Evolutionary conservation across 2,888 invertebrate genomes (phyloP), one percentile per base, ranked within the genome.

Genomic region (Eupithecia subumbrata): DNA sequence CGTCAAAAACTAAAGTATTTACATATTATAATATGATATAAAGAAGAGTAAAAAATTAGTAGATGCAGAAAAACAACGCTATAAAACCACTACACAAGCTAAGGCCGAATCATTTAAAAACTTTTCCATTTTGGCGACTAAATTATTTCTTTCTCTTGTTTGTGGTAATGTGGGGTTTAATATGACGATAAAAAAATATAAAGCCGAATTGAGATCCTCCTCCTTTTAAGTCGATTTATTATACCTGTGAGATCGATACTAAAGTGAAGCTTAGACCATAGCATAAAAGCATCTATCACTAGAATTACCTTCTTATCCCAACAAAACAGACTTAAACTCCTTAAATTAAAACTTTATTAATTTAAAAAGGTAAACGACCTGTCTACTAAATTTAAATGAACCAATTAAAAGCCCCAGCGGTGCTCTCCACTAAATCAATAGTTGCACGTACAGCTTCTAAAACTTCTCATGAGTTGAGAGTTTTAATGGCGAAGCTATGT

Each of bases 371-470:
- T 71, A 64, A 75, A 73, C 70, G 72, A 73, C 73, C 77, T 77
- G 68, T 77, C 73, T 75, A 73, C 73, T 71, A 56, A 71, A 73
- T 74, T 34, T 69, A 69, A 77, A 67, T 71, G 60, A 60, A 60
- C 25, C 69, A 72, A 73, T 37, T 45, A 67, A 71, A 43, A 40
- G n/a, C 22, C 22, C 43, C 43, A 37, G 56, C 30, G 40, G 64
- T 25, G 56, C 67, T 60, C 68, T 70, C 40, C 25, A 52, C 71
- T 74, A 72, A 74, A 76, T 79, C 73, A 75, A 78, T 79, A 75
- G 75, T 66, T 74, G 72, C 68, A 75, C 73, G 78, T 76, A 75
- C 43, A 78, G 76, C 69, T 73, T 75, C 70, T 18, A 66, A 76
- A 80, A 70, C 69, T 80, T 76, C 71, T 60, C 68, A 37, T 63